Conservation (phyloP, 1,140 invertebrate genomes). For the Phenacoccus solenopsis region DNA sequence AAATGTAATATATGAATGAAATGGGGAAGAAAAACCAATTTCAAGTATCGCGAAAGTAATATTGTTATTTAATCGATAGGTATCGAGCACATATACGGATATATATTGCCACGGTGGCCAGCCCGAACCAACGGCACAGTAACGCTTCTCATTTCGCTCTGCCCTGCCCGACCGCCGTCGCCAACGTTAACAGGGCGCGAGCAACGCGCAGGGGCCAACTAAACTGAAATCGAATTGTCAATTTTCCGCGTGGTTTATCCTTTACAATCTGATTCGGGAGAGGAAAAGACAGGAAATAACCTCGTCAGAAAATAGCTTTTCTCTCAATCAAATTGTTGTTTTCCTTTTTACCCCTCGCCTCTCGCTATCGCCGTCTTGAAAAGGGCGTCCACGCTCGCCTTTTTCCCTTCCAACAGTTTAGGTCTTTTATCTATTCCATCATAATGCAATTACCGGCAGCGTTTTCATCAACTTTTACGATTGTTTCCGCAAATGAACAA, state of each 20-base stretch:
- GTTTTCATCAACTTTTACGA: conserved; percentile 2
- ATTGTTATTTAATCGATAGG: conserved; percentile 24
- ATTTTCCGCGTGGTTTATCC: conserved; percentile 1
- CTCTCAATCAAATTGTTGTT: conserved; percentile 2
- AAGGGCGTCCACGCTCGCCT: not conserved
- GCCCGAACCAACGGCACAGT: not conserved
- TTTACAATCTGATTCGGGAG: not conserved
- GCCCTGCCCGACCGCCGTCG: not conserved
- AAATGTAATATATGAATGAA: conserved; percentile 24
- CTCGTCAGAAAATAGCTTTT: conserved; percentile 1
- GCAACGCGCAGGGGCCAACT: not conserved
- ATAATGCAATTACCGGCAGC: conserved; percentile 1
- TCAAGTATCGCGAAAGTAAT: conserved; percentile 24
- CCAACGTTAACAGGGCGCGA: not conserved
- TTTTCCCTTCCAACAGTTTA: not conserved
- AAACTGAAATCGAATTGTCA: conserved; percentile 2
- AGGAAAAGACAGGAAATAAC: conserved; percentile 1
- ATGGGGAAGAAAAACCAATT: conserved; percentile 24
- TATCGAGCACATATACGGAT: conserved; percentile 17
- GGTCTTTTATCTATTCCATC: not conserved
- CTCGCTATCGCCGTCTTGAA: not conserved
- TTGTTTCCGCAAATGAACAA: not conserved
- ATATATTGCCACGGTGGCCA: not conserved
- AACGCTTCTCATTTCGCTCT: not conserved
- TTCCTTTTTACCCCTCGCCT: not conserved